Evolutionary conservation across 1,140 invertebrate species (phyloP).

Genomic region (Solenopsis fugax): DNA sequence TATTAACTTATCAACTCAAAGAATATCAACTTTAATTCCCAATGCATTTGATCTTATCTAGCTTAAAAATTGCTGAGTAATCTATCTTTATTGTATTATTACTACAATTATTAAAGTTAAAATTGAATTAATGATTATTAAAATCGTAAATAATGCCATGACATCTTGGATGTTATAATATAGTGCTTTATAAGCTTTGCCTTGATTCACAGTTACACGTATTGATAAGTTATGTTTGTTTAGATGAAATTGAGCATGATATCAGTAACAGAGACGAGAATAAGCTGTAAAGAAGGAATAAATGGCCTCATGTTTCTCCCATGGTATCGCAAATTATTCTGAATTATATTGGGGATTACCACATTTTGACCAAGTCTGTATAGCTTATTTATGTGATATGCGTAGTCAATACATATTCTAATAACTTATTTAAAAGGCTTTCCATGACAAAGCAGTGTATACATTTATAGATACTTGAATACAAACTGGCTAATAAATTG

Average conservation of each 20-base stretch:
- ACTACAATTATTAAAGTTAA: not conserved
- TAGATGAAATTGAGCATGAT: constrained; percentile 32
- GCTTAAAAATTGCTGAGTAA: not conserved
- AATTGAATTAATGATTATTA: not conserved
- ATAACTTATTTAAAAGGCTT: constrained; percentile 65
- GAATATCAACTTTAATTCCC: no score
- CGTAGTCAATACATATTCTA: constrained; percentile 25
- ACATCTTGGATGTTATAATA: not conserved
- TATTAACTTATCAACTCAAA: no score
- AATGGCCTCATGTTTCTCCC: no score
- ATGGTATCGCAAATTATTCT: not conserved
- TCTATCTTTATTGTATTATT: not conserved
- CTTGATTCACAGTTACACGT: not conserved
- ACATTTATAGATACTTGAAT: constrained; percentile 2
- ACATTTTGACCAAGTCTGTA: constrained; percentile 24
- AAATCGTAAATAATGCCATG: not conserved
- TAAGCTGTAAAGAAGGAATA: not conserved
- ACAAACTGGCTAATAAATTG: not conserved
- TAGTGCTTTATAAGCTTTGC: not conserved
- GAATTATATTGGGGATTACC: not conserved
- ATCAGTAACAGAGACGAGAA: not conserved
- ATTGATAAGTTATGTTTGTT: constrained; percentile 12
- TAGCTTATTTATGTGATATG: not conserved
- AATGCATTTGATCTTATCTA: not conserved
- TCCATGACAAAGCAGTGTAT: constrained; percentile 45